These are phyloP conservation scores for Arenaria interpres DNA, from an alignment of 2,113 vertebrate genomes.

Conservation along the genomic window DNA sequence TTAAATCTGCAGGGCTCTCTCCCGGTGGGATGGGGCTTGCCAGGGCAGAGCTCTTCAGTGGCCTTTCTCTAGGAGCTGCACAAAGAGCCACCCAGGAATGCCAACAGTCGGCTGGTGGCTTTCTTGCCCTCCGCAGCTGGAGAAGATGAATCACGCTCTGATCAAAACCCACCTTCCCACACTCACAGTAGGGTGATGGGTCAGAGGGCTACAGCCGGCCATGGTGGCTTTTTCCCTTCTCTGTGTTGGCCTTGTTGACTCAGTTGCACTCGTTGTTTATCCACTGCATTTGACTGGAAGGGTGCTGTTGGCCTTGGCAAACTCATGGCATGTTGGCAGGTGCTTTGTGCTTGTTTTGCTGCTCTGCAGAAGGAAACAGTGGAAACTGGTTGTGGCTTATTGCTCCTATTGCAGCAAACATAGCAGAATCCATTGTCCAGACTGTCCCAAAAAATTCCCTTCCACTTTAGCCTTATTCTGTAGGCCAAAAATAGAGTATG, in stretches of 20 bases:
- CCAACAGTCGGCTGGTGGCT: rapidly evolving
- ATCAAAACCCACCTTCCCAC: not conserved
- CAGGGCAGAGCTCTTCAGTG: not conserved
- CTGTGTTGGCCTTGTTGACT: not conserved
- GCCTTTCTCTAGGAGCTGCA: not conserved
- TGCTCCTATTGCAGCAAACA: not conserved
- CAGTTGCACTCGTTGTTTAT: not conserved
- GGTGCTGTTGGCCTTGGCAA: not conserved
- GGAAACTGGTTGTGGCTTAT: not conserved
- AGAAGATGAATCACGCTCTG: not conserved
- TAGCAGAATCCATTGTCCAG: not conserved
- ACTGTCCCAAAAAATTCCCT: not conserved
- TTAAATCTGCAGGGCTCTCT: not conserved
- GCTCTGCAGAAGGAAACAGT: not conserved
- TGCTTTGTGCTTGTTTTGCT: not conserved
- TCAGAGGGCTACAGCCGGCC: not conserved
- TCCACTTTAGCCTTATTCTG: not conserved
- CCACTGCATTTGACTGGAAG: not conserved
- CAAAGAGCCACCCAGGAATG: rapidly evolving
- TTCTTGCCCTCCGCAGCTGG: not conserved
- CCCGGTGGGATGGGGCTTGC: not conserved
- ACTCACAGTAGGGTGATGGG: not conserved
- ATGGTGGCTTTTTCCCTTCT: not conserved
- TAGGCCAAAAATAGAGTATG: not conserved
- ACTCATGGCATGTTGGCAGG: not conserved